Evolutionary conservation across 2,888 invertebrate genomes (phyloP).

Genomic region (Plemyria rubiginata): DNA sequence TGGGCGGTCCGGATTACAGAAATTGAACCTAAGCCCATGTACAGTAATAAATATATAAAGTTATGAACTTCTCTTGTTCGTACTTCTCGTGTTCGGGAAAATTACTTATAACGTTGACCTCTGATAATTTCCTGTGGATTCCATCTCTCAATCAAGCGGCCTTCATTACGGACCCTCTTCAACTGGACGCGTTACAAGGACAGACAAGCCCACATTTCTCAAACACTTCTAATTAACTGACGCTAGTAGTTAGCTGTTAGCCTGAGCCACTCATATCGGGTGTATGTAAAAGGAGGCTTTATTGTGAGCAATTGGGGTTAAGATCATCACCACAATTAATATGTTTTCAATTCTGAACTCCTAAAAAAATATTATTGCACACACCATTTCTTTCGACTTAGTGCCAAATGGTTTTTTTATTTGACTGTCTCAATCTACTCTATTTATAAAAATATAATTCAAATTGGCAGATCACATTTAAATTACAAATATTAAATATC

Average conservation of each 20-base stretch:
- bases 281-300: not conserved
- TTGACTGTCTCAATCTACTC: no score
- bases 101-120: slow-evolving; percentile 46
- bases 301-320: not conserved
- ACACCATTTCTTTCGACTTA: no score
- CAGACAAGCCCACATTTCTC: slow-evolving; percentile 66
- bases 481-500: no score
- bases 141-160: slow-evolving; percentile 61
- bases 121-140: slow-evolving; percentile 39
- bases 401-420: no score
- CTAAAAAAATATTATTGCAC: no score
- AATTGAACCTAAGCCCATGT: no score
- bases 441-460: no score
- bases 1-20: no score
- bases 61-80: no score
- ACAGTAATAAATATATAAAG: no score
- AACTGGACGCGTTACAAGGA: slow-evolving; percentile 57
- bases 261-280: not conserved
- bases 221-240: slow-evolving; percentile 66
- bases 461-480: no score
- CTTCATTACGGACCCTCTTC: slow-evolving; percentile 70
- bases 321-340: not conserved
- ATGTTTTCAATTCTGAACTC: no score
- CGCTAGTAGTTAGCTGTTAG: slow-evolving; percentile 25
- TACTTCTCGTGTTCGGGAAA: not conserved